A percentile compares a stretch with the other conserved stretches of the same genome.
These are phyloP conservation scores for Lophius americanus DNA, from an alignment of 2,797 vertebrate genomes.

Conservation along the genomic window DNA sequence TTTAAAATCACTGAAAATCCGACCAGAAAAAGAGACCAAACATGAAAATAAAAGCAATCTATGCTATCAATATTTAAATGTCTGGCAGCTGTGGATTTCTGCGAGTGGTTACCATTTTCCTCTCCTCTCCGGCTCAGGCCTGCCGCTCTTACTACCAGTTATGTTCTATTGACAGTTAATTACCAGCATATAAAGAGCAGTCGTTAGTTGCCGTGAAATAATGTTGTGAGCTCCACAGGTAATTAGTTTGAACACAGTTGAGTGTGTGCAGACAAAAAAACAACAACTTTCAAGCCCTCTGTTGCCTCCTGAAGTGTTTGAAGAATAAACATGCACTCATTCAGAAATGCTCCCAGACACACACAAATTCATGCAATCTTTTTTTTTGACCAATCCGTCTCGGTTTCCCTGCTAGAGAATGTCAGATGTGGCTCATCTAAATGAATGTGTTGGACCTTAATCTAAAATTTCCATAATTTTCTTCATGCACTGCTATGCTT, in stretches of 20 bases:
- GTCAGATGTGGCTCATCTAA: constrained; percentile 66
- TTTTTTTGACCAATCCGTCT: constrained; percentile 11
- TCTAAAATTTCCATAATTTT: constrained; percentile 68
- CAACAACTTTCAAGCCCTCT: constrained; percentile 50
- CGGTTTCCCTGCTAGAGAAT: constrained; percentile 53
- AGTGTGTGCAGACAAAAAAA: constrained; percentile 54
- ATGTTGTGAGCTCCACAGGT: constrained; percentile 64
- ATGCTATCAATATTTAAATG: constrained; percentile 27
- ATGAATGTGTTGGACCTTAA: constrained; percentile 74
- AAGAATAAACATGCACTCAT: constrained; percentile 9
- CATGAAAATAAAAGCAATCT: constrained; percentile 1
- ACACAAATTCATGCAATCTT: background rate
- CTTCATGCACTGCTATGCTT: constrained; percentile 47
- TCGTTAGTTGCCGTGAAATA: constrained; percentile 69
- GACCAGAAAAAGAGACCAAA: background rate
- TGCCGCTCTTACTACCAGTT: constrained; percentile 69
- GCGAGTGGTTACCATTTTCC: constrained; percentile 30
- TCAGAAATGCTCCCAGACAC: constrained; percentile 10
- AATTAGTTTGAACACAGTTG: constrained; percentile 67
- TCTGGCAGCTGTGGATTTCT: constrained; percentile 48
- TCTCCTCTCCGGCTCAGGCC: constrained; percentile 15
- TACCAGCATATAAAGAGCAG: constrained; percentile 69
- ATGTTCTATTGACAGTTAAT: constrained; percentile 75
- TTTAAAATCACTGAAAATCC: constrained; percentile 36
- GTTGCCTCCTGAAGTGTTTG: constrained; percentile 58